Evolutionary conservation across 2,888 invertebrate genomes (phyloP).

Genomic region (Pantelozetes paolii): DNA sequence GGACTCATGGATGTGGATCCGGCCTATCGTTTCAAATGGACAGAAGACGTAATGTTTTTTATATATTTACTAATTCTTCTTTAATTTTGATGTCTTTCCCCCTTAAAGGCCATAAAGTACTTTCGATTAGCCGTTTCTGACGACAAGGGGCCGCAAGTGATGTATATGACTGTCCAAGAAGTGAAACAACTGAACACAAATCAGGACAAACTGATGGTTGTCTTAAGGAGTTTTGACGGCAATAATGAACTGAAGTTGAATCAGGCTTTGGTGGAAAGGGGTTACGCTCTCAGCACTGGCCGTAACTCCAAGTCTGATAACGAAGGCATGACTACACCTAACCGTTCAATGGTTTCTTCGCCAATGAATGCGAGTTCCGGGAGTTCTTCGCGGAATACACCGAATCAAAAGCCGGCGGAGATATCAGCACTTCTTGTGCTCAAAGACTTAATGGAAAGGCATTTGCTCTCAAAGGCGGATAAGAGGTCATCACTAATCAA

Average conservation of each 20-base stretch:
- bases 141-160: neutral
- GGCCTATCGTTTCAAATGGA: conserved; percentile 15
- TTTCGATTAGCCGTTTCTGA: neutral
- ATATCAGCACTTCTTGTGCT: neutral
- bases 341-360: neutral
- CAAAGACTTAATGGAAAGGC: neutral
- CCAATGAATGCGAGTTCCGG: no score
- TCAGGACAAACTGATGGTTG: neutral
- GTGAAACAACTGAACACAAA: neutral
- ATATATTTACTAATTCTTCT: neutral
- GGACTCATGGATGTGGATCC: conserved; percentile 15
- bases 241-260: neutral
- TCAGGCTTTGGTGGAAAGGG: neutral
- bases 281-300: neutral
- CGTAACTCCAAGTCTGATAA: neutral
- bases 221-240: conserved; percentile 2
- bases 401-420: no score
- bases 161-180: neutral
- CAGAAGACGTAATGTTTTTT: conserved; percentile 15
- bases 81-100: neutral
- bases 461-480: neutral
- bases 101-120: neutral
- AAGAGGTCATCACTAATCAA: neutral
- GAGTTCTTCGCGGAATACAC: no score
- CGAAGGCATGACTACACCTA: neutral